These are phyloP conservation scores for Cancer borealis DNA, from an alignment of 2,888 invertebrate species.

Conservation along the genomic window DNA sequence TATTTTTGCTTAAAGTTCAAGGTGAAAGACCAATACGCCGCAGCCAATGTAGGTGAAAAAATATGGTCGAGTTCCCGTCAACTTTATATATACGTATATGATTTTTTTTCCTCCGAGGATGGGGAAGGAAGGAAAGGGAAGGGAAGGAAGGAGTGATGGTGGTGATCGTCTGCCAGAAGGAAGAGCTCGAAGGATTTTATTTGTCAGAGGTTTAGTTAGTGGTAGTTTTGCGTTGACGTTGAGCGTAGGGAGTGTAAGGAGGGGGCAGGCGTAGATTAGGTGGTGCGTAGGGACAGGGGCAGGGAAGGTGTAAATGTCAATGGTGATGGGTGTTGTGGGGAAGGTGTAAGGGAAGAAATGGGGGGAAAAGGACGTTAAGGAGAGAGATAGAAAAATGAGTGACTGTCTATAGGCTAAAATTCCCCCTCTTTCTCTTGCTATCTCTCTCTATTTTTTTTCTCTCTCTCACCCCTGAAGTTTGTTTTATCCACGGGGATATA, in stretches of 20 bases:
- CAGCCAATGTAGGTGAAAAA: slow-evolving; percentile 31
- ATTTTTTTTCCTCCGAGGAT: neutral
- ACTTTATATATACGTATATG: slow-evolving; percentile 15
- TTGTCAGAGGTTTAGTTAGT: neutral
- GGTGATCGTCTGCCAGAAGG: neutral
- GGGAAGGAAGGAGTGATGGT: neutral
- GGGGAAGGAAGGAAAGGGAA: neutral
- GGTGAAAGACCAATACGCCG: slow-evolving; percentile 13
- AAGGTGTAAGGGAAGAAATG: no score
- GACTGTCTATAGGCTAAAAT: no score
- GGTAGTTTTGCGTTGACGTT: no score
- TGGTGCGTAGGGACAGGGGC: no score
- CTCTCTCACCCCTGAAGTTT: slow-evolving; percentile 10
- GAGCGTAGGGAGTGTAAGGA: no score
- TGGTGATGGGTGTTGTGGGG: no score
- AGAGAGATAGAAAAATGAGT: no score
- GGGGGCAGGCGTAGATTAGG: no score
- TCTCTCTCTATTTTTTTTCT: slow-evolving; percentile 5
- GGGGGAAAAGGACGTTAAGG: no score
- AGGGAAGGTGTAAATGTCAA: no score
- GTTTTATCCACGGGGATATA: neutral
- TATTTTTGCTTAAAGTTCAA: slow-evolving; percentile 36
- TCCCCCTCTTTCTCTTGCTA: slow-evolving; percentile 6
- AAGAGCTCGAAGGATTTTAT: neutral
- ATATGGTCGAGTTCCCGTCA: slow-evolving; percentile 7